Evolutionary conservation across 1,140 invertebrate species (phyloP).

Genomic region (Popillia japonica): DNA sequence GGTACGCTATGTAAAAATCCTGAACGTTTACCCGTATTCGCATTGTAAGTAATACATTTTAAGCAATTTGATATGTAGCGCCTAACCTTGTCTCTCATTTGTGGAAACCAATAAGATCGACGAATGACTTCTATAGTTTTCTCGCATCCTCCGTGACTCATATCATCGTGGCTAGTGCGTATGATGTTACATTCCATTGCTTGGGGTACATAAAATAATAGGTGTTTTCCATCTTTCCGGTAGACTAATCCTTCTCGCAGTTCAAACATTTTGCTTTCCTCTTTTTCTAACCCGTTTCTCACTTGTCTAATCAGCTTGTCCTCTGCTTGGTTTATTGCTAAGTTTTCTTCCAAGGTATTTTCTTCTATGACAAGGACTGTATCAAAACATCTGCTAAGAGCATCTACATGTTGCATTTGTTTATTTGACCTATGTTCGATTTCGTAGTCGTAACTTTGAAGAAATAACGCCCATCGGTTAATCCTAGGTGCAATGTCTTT

Average conservation of each 20-base stretch:
- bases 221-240: slow-evolving; percentile 16
- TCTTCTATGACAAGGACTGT: background rate
- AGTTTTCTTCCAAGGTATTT: background rate
- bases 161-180: slow-evolving; percentile 49
- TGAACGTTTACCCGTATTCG: slow-evolving; percentile 48
- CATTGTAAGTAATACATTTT: slow-evolving; percentile 51
- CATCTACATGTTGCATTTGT: slow-evolving; percentile 49
- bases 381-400: slow-evolving; percentile 41
- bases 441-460: slow-evolving; percentile 45
- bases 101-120: slow-evolving; percentile 52
- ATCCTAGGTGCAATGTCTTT: slow-evolving; percentile 40
- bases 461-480: slow-evolving; percentile 43
- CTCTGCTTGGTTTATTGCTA: background rate
- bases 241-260: slow-evolving; percentile 40
- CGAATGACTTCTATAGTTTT: slow-evolving; percentile 48
- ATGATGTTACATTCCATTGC: slow-evolving; percentile 49
- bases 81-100: slow-evolving; percentile 51
- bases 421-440: slow-evolving; percentile 46
- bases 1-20: slow-evolving; percentile 50
- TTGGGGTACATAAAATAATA: slow-evolving; percentile 52
- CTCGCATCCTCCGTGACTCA: slow-evolving; percentile 51
- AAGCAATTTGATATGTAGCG: slow-evolving; percentile 49
- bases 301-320: slow-evolving; percentile 15
- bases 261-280: slow-evolving; percentile 39
- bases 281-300: slow-evolving; percentile 35